phyloP scores from a whole-genome alignment of 1,140 invertebrate genomes.

The Drosophila kikkawai region DNA sequence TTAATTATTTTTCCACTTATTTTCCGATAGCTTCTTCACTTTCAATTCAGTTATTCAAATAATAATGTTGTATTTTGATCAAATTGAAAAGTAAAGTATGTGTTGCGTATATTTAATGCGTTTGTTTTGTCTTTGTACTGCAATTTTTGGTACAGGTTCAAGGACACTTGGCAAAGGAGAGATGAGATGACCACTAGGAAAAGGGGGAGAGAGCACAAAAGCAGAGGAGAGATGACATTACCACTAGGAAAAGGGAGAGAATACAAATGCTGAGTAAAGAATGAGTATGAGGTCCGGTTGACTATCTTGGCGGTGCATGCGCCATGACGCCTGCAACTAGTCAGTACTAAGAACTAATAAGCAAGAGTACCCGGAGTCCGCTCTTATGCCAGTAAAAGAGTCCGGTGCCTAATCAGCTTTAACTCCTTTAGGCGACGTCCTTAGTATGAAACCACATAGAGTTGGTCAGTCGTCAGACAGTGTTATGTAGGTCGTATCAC shows the following conservation, averaged over 20 bases:
- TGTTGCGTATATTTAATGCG: not conserved
- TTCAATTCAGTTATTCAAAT: too few relatives aligned
- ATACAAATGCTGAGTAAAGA: not conserved
- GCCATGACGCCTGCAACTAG: not conserved
- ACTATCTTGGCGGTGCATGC: conserved; percentile 7
- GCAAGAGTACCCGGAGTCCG: not conserved
- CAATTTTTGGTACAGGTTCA: not conserved
- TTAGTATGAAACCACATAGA: not conserved
- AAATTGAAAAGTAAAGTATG: not conserved
- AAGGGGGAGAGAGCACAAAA: not conserved
- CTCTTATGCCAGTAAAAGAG: conserved; percentile 6
- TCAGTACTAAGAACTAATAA: not conserved
- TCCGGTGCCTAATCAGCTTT: too few relatives aligned
- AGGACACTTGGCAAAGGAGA: conserved; percentile 4
- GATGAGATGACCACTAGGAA: not conserved
- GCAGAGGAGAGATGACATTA: not conserved
- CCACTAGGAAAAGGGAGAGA: conserved; percentile 1
- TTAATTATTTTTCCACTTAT: too few relatives aligned
- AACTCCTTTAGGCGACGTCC: not conserved
- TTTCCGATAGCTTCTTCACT: not conserved
- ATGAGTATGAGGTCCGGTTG: not conserved
- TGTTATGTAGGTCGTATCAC: not conserved
- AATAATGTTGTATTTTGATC: not conserved
- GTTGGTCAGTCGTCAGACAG: not conserved
- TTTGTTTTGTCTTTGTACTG: not conserved